Evolutionary conservation across 2,888 invertebrate genomes (phyloP).

Genomic region (Scaptomyza reducta): DNA sequence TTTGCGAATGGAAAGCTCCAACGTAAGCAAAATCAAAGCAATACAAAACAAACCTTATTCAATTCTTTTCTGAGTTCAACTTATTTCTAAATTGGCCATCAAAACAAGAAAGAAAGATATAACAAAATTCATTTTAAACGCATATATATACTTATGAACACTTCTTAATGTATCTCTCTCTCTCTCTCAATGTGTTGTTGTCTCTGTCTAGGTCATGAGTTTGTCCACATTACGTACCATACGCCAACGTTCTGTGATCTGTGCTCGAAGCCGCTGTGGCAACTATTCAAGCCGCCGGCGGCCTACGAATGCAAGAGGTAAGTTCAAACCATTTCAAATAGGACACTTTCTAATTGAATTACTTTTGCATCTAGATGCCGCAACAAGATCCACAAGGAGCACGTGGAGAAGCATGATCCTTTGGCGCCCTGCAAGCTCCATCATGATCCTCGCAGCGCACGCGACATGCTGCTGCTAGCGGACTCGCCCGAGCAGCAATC

Average conservation of each 20-base stretch:
- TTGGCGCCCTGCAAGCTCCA: slow-evolving; percentile 98
- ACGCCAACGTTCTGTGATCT: slow-evolving; percentile 99
- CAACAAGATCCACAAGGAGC: slow-evolving; percentile 98
- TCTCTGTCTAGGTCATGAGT: slow-evolving; percentile 91
- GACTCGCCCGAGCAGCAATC: slow-evolving; percentile 94
- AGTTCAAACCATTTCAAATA: no score
- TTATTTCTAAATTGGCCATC: background rate
- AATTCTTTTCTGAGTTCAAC: slow-evolving; percentile 1
- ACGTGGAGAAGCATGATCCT: slow-evolving; percentile 92
- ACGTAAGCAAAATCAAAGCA: slow-evolving; percentile 13
- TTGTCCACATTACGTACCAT: slow-evolving; percentile 97
- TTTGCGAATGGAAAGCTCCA: slow-evolving; percentile 13
- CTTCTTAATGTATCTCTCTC: background rate
- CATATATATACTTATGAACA: background rate
- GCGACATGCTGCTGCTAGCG: slow-evolving; percentile 96
- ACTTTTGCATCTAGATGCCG: slow-evolving; percentile 89
- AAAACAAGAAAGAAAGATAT: background rate
- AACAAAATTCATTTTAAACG: slow-evolving; percentile 1
- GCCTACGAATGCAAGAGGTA: slow-evolving; percentile 97
- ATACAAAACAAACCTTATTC: background rate
- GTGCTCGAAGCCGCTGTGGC: slow-evolving; percentile 98
- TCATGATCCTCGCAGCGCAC: slow-evolving; percentile 96
- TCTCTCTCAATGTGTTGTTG: background rate
- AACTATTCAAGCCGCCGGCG: slow-evolving; percentile 98
- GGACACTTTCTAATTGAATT: background rate